These are phyloP conservation scores for Apotomis turbidana DNA, from an alignment of 2,888 invertebrate genomes.

Conservation along the genomic window DNA sequence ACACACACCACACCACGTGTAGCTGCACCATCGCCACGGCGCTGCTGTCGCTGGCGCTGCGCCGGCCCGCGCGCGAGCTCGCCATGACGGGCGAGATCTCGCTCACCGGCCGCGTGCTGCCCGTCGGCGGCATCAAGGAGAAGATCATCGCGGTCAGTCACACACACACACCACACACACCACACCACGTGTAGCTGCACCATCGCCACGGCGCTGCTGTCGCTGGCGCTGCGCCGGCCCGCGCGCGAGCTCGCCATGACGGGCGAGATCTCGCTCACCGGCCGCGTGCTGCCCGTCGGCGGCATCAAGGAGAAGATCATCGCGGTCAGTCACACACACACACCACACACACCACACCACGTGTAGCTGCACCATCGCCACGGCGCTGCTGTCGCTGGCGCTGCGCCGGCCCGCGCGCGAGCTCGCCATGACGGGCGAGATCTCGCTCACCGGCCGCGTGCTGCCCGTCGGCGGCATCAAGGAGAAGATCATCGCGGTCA, in stretches of 20 bases:
- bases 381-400: conserved; percentile 96
- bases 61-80: conserved; percentile 89
- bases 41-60: conserved; percentile 93
- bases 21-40: conserved; percentile 98
- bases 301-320: conserved; percentile 98
- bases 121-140: conserved; percentile 99
- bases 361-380: conserved; percentile 95
- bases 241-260: conserved; percentile 98
- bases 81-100: conserved; percentile 99
- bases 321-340: conserved; percentile 9
- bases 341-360: no score
- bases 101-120: conserved; percentile 96
- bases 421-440: conserved; percentile 99
- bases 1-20: no score
- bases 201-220: conserved; percentile 96
- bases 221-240: conserved; percentile 90
- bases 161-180: no score
- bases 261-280: conserved; percentile 98
- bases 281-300: conserved; percentile 98
- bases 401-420: conserved; percentile 88
- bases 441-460: conserved; percentile 97
- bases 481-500: conserved; percentile 92
- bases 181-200: conserved; percentile 87
- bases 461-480: conserved; percentile 99
- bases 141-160: conserved; percentile 94